These are phyloP conservation scores for Achlya flavicornis DNA, from an alignment of 2,888 invertebrate species.

Conservation along the genomic window DNA sequence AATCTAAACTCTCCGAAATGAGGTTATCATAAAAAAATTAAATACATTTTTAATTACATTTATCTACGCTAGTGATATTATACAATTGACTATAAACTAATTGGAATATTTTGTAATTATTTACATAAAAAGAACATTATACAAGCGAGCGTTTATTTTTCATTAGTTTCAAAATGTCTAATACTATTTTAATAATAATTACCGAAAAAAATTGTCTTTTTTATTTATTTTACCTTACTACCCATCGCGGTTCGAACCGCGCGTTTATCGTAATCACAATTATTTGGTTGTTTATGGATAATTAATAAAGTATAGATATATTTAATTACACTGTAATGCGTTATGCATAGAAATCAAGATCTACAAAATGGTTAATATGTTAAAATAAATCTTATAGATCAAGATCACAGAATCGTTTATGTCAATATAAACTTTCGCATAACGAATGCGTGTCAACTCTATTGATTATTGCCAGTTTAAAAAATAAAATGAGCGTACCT, in stretches of 20 bases:
- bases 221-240: constrained; percentile 20
- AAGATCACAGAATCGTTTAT: constrained; percentile 27
- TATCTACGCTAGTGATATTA: constrained; percentile 71
- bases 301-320: constrained; percentile 24
- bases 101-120: constrained; percentile 76
- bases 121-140: constrained; percentile 70
- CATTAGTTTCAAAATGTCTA: constrained; percentile 15
- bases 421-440: constrained; percentile 12
- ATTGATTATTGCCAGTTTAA: background rate
- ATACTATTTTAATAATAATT: constrained; percentile 29
- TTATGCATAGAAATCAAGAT: constrained; percentile 17
- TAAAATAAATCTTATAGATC: constrained; percentile 19
- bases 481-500: background rate
- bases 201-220: constrained; percentile 39
- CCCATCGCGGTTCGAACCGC: constrained; percentile 27
- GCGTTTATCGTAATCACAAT: constrained; percentile 43
- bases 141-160: constrained; percentile 52
- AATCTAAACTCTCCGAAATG: constrained; percentile 34
- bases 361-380: constrained; percentile 12
- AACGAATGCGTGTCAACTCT: background rate
- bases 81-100: constrained; percentile 77
- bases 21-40: constrained; percentile 57
- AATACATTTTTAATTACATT: constrained; percentile 61
- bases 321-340: constrained; percentile 21
- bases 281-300: constrained; percentile 46